Conservation (phyloP, 2,113 vertebrate genomes). For the Hiodon alosoides region DNA sequence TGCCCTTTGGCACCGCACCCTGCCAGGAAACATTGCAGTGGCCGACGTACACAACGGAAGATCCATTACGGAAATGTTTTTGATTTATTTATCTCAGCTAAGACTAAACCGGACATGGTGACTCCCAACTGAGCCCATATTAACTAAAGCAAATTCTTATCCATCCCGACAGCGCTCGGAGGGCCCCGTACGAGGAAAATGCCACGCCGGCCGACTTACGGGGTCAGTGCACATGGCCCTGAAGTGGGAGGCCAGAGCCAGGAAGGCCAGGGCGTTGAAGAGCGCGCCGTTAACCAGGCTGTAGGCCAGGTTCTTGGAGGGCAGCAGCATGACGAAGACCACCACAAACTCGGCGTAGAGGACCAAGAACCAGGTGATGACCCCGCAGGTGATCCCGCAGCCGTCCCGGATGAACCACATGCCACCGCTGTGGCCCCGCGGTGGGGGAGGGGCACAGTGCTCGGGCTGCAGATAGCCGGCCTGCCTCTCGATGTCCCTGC, state of each 20-base stretch:
- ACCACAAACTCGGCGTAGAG: constrained; percentile 97
- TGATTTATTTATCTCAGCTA: too few species aligned
- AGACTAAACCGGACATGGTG: too few species aligned
- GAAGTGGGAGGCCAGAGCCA: constrained; percentile 89
- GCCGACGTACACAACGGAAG: not conserved
- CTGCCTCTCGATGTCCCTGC: constrained; percentile 91
- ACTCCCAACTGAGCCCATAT: not conserved
- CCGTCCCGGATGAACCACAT: constrained; percentile 98
- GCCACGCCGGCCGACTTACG: constrained; percentile 65
- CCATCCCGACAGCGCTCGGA: too few species aligned
- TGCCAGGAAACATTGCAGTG: constrained; percentile 34
- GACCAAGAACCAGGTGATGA: constrained; percentile 94
- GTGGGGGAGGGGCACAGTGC: constrained; percentile 82
- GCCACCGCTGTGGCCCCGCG: constrained; percentile 55
- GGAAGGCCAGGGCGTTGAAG: constrained; percentile 86
- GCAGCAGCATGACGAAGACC: constrained; percentile 90
- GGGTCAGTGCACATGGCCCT: constrained; percentile 97
- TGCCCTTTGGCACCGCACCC: constrained; percentile 97
- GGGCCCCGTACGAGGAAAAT: too few species aligned
- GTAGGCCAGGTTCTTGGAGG: constrained; percentile 78
- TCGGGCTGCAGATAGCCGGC: constrained; percentile 89
- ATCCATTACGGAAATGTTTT: too few species aligned
- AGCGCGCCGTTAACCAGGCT: constrained; percentile 82
- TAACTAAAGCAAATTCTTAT: too few species aligned
- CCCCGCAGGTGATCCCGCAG: constrained; percentile 88